These are phyloP conservation scores for Nymphalis io DNA, from an alignment of 1,140 invertebrate species.

Conservation along the genomic window DNA sequence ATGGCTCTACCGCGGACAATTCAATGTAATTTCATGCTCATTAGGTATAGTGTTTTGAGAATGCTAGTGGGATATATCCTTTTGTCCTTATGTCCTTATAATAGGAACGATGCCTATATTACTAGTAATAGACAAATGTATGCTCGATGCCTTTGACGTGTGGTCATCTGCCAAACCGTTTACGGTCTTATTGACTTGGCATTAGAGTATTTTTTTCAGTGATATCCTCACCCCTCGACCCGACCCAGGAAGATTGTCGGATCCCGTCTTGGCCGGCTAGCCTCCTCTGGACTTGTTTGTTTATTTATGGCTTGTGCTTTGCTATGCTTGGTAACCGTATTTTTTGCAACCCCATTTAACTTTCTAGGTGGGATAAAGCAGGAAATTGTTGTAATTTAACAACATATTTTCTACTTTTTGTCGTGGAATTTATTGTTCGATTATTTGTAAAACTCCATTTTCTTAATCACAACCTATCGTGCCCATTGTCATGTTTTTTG, in stretches of 20 bases:
- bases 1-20: not conserved
- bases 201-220: conserved; percentile 81
- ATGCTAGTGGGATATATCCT: conserved; percentile 73
- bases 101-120: conserved; percentile 22
- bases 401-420: conserved; percentile 5
- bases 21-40: conserved; percentile 72
- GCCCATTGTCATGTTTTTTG: conserved; percentile 1
- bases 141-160: conserved; percentile 24
- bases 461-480: not conserved
- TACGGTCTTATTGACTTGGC: conserved; percentile 76
- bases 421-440: not conserved
- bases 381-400: not conserved
- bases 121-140: conserved; percentile 23
- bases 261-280: conserved; percentile 74
- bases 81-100: conserved; percentile 50
- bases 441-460: not conserved
- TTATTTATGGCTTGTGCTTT: conserved; percentile 64
- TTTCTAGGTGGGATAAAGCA: conserved; percentile 40
- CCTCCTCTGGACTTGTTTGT: conserved; percentile 71
- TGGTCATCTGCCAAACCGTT: conserved; percentile 54
- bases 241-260: conserved; percentile 65
- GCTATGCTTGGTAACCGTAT: conserved; percentile 60
- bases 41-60: conserved; percentile 74
- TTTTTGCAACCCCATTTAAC: conserved; percentile 34
- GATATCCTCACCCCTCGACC: conserved; percentile 76